phyloP scores from a whole-genome alignment of 2,888 invertebrate genomes.

The Chelonus formosanus region DNA sequence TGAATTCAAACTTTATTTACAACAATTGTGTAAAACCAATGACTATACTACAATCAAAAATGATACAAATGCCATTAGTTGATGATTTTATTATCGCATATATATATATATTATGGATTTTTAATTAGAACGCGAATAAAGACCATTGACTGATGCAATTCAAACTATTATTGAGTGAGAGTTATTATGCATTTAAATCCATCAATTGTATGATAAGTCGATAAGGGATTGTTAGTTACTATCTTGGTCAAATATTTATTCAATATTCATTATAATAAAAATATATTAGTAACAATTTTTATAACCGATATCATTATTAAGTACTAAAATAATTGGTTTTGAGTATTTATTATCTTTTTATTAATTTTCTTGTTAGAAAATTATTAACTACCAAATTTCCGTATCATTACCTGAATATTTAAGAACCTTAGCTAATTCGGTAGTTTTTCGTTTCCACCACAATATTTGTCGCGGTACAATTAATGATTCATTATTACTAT shows the following conservation, averaged over 20 bases:
- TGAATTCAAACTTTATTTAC: no score
- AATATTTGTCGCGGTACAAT: no score
- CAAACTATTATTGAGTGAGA: conserved; percentile 46
- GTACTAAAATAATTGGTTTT: no score
- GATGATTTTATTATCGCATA: conserved; percentile 6
- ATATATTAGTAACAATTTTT: conserved; percentile 26
- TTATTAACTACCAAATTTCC: conserved; percentile 76
- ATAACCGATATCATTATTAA: no score
- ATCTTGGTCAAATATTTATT: conserved; percentile 16
- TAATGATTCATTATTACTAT: no score
- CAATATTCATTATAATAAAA: conserved; percentile 43
- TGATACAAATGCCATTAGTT: conserved; percentile 24
- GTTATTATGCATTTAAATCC: no score
- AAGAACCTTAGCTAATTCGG: conserved; percentile 73
- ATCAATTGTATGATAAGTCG: no score
- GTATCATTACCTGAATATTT: conserved; percentile 74
- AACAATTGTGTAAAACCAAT: no score
- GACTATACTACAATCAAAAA: no score
- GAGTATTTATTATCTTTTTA: background rate
- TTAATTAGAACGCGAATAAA: conserved; percentile 52
- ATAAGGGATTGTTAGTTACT: no score
- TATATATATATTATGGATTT: conserved; percentile 1
- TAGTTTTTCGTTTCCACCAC: conserved; percentile 66
- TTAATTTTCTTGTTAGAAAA: background rate
- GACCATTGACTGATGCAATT: conserved; percentile 59